phyloP scores from a whole-genome alignment of 2,888 invertebrate genomes.

The Tiliacea citrago region DNA sequence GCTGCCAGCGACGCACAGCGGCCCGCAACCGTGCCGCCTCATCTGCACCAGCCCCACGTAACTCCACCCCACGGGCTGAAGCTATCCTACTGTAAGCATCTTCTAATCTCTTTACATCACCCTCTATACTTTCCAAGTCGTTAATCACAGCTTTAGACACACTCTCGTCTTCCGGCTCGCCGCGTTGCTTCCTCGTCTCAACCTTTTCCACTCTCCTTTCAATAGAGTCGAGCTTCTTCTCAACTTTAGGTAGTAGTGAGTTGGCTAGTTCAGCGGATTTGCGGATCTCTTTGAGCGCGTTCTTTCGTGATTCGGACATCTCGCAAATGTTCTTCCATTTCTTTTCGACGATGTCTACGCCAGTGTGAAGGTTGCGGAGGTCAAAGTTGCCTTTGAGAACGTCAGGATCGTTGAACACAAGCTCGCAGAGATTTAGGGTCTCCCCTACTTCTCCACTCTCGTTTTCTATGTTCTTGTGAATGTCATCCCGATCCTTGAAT shows the following conservation, averaged over 20 bases:
- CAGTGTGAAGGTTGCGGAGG: slow-evolving; percentile 92
- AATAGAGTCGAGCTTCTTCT: slow-evolving; percentile 90
- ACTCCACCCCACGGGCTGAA: slow-evolving; percentile 92
- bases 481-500: slow-evolving; percentile 93
- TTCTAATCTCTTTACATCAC: slow-evolving; percentile 92
- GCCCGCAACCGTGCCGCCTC: slow-evolving; percentile 92
- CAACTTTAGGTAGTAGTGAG: slow-evolving; percentile 92
- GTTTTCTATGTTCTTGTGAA: slow-evolving; percentile 94
- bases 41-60: slow-evolving; percentile 92
- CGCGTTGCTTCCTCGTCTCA: slow-evolving; percentile 84
- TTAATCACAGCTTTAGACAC: slow-evolving; percentile 91
- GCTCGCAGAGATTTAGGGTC: slow-evolving; percentile 94
- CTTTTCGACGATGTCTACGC: slow-evolving; percentile 93
- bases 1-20: slow-evolving; percentile 92
- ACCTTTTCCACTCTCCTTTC: slow-evolving; percentile 91
- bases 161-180: slow-evolving; percentile 88
- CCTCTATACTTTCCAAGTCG: slow-evolving; percentile 91
- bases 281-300: slow-evolving; percentile 82
- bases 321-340: slow-evolving; percentile 95
- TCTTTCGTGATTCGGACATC: slow-evolving; percentile 92
- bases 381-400: slow-evolving; percentile 93
- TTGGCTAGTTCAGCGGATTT: slow-evolving; percentile 93
- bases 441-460: slow-evolving; percentile 95
- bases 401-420: slow-evolving; percentile 94
- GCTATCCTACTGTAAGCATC: slow-evolving; percentile 93